phyloP scores from a whole-genome alignment of 1,140 invertebrate genomes.

The Stenopsyche tienmushanensis region DNA sequence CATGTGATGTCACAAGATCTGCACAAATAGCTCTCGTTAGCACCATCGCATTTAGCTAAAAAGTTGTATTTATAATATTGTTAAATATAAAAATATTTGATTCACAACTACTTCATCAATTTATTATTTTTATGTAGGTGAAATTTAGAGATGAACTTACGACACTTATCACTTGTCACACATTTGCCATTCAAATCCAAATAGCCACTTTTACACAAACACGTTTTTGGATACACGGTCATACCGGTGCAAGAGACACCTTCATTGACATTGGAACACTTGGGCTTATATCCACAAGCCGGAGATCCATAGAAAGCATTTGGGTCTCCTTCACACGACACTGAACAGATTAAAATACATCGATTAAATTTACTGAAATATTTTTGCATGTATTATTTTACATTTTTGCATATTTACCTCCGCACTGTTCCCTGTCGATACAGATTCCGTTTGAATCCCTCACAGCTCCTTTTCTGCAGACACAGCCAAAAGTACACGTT shows the following conservation, averaged over 20 bases:
- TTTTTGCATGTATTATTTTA: background rate
- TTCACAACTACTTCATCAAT: background rate
- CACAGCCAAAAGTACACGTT: conserved; percentile 2
- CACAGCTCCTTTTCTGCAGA: conserved; percentile 1
- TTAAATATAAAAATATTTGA: conserved; percentile 2
- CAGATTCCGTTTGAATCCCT: conserved; percentile 6
- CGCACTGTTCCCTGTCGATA: background rate
- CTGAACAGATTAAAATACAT: conserved; percentile 3
- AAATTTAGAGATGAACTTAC: conserved; percentile 1
- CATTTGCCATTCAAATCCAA: background rate
- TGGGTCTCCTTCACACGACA: conserved; percentile 8
- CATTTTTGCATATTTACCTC: background rate
- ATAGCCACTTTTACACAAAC: conserved; percentile 8
- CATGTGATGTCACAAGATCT: conserved; percentile 9
- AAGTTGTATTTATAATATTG: background rate
- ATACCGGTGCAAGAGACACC: background rate
- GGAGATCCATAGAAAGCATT: background rate
- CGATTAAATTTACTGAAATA: too few relatives aligned
- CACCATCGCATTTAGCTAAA: conserved; percentile 2
- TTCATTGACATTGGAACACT: conserved; percentile 6
- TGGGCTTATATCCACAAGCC: background rate
- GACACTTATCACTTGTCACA: conserved; percentile 11
- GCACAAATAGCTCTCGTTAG: conserved; percentile 1
- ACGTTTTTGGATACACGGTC: background rate
- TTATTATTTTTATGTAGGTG: background rate